These are phyloP conservation scores for Clepsis dumicolana DNA, from an alignment of 2,888 invertebrate genomes.

Conservation along the genomic window DNA sequence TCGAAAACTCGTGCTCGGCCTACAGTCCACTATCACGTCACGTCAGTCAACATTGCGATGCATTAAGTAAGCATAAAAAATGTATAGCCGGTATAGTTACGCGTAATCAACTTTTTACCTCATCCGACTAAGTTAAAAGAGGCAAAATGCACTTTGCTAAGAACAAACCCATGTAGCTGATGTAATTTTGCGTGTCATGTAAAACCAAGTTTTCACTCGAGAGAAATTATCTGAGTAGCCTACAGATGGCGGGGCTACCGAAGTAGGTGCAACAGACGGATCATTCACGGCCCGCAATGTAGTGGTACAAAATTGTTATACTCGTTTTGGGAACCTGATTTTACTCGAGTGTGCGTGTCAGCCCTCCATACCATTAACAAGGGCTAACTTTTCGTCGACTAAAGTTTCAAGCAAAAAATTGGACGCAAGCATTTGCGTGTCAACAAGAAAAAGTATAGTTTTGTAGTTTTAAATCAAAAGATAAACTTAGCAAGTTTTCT, in stretches of 20 bases:
- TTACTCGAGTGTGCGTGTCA: conserved; percentile 25
- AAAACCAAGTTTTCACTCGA: neutral
- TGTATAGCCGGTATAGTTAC: neutral
- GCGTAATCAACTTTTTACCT: conserved; percentile 2
- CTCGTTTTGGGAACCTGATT: neutral
- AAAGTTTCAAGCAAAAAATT: conserved; percentile 32
- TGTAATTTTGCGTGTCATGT: conserved; percentile 15
- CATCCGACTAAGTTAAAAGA: neutral
- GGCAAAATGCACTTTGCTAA: neutral
- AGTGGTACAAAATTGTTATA: neutral
- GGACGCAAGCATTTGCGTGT: conserved; percentile 37
- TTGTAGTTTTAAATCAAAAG: neutral
- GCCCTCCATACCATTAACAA: conserved; percentile 27
- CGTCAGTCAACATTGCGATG: neutral
- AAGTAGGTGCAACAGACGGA: neutral
- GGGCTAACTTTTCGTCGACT: conserved; percentile 27
- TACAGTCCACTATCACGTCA: neutral
- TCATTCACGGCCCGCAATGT: neutral
- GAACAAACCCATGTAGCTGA: conserved; percentile 4
- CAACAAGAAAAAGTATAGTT: conserved; percentile 7
- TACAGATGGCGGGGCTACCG: neutral
- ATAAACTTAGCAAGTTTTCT: neutral
- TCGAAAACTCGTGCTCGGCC: too few species aligned
- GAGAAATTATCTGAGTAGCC: neutral
- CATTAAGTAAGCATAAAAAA: neutral